phyloP scores from a whole-genome alignment of 1,140 invertebrate genomes.

The Asobara japonica region DNA sequence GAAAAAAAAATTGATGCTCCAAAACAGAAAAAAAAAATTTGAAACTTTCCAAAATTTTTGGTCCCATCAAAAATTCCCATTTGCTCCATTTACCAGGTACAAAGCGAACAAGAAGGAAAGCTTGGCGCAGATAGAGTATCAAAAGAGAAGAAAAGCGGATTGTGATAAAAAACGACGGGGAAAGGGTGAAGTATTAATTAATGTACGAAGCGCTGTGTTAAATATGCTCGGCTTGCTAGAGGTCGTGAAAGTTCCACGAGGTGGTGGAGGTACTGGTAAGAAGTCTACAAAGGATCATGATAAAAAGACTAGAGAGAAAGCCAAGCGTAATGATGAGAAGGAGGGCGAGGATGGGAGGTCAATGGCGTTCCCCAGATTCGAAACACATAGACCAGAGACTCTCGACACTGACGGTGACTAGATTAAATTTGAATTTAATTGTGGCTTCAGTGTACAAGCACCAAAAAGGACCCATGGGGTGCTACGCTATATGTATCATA shows the following conservation, averaged over 20 bases:
- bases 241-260: slow-evolving; percentile 35
- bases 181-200: slow-evolving; percentile 51
- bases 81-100: too few relatives aligned
- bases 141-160: slow-evolving; percentile 61
- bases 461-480: too few relatives aligned
- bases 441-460: too few relatives aligned
- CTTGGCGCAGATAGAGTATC: slow-evolving; percentile 57
- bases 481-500: too few relatives aligned
- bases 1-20: too few relatives aligned
- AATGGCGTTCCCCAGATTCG: slow-evolving; percentile 1
- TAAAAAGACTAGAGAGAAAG: slow-evolving; percentile 15
- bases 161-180: slow-evolving; percentile 45
- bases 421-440: background rate
- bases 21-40: too few relatives aligned
- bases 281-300: slow-evolving; percentile 26
- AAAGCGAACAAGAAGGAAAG: slow-evolving; percentile 65
- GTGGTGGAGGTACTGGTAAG: slow-evolving; percentile 23
- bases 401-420: slow-evolving; percentile 50
- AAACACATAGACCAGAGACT: slow-evolving; percentile 29
- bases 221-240: slow-evolving; percentile 54
- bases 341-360: slow-evolving; percentile 18
- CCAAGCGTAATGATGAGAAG: slow-evolving; percentile 19
- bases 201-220: slow-evolving; percentile 54
- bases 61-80: too few relatives aligned
- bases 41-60: slow-evolving; percentile 17